phyloP scores from a whole-genome alignment of 2,888 invertebrate species.

The Rhogogaster chlorosoma region DNA sequence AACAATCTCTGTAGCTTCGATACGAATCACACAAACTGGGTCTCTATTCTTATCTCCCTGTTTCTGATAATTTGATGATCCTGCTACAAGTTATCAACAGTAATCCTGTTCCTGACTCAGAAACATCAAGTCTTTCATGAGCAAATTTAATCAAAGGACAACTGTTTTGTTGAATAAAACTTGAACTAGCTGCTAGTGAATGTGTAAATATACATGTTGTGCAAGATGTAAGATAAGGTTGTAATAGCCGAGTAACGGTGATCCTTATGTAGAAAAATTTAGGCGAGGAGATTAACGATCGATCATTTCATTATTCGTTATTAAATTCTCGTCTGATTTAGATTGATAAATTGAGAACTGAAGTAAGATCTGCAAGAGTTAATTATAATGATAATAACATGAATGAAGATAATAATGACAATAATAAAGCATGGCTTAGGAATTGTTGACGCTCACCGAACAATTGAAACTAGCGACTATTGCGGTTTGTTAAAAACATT shows the following conservation, averaged over 20 bases:
- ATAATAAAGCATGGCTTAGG: neutral
- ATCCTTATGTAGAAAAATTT: neutral
- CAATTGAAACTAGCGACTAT: conserved; percentile 45
- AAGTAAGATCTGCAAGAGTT: neutral
- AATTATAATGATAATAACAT: conserved; percentile 52
- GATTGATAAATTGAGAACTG: neutral
- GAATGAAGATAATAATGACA: conserved; percentile 30
- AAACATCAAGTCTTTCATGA: neutral
- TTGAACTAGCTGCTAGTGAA: neutral
- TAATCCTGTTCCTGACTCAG: neutral
- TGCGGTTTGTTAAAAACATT: neutral
- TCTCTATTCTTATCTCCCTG: conserved; percentile 6
- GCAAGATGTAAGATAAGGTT: neutral
- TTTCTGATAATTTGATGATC: neutral
- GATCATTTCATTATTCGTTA: conserved; percentile 10
- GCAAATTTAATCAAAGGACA: neutral
- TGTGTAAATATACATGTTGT: neutral
- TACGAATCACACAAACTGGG: neutral
- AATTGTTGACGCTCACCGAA: conserved; percentile 56
- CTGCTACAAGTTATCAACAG: neutral
- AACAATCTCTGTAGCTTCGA: neutral
- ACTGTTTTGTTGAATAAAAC: neutral
- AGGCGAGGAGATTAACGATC: neutral
- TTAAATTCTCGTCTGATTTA: conserved; percentile 59
- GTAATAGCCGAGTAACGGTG: neutral